phyloP scores from a whole-genome alignment of 2,888 invertebrate genomes.

The Azorinus chamasolen region DNA sequence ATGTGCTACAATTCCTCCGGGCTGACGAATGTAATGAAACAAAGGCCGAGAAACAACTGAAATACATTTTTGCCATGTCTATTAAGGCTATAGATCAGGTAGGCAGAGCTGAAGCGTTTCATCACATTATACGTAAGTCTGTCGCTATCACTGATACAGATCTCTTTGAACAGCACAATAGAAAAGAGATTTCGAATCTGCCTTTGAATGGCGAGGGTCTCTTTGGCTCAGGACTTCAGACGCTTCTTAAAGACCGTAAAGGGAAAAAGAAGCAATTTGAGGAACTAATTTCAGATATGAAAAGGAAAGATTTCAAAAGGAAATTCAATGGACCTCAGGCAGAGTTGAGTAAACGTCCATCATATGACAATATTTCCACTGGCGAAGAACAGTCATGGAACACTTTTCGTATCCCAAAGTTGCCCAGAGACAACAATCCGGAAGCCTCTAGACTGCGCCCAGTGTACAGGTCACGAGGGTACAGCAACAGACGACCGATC shows the following conservation, averaged over 20 bases:
- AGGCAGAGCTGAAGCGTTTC: constrained; percentile 50
- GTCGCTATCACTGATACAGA: constrained; percentile 41
- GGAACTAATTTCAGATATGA: constrained; percentile 5
- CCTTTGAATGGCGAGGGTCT: constrained; percentile 41
- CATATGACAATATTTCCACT: too few relatives aligned
- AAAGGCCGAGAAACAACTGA: constrained; percentile 26
- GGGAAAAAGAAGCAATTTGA: constrained; percentile 47
- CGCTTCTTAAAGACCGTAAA: constrained; percentile 48
- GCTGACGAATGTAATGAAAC: constrained; percentile 29
- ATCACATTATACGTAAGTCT: constrained; percentile 46
- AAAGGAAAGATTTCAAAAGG: neutral
- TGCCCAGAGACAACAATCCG: neutral
- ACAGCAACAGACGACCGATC: too few relatives aligned
- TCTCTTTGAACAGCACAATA: constrained; percentile 31
- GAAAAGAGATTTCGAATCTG: constrained; percentile 31
- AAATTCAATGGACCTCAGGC: neutral
- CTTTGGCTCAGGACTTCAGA: constrained; percentile 40
- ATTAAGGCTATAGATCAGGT: constrained; percentile 47
- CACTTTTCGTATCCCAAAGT: constrained; percentile 34
- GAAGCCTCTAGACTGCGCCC: neutral
- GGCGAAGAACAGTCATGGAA: constrained; percentile 5
- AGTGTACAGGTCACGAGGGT: too few relatives aligned
- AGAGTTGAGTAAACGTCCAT: neutral
- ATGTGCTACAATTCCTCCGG: too few relatives aligned
- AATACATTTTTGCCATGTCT: constrained; percentile 51